These are phyloP conservation scores for Netelia melanura DNA, from an alignment of 2,888 invertebrate species.

Conservation along the genomic window DNA sequence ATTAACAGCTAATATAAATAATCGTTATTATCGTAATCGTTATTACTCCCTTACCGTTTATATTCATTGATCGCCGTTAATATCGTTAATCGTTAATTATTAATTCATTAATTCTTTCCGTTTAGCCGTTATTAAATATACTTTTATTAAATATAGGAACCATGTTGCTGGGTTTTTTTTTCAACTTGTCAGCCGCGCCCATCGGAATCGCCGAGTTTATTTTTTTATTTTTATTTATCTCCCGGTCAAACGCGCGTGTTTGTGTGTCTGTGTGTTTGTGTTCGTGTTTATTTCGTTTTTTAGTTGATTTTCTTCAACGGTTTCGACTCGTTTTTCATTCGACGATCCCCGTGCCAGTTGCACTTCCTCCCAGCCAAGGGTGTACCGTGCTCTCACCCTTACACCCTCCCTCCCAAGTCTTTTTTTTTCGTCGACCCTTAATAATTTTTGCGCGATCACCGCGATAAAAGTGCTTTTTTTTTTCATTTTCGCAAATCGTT, in stretches of 20 bases:
- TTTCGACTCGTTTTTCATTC: constrained; percentile 32
- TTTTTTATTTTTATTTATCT: neutral
- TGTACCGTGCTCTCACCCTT: constrained; percentile 70
- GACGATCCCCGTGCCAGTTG: constrained; percentile 48
- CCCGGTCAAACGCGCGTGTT: constrained; percentile 44
- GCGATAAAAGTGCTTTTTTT: constrained; percentile 18
- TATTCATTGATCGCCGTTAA: constrained; percentile 57
- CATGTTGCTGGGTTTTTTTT: constrained; percentile 83
- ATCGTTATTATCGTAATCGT: constrained; percentile 68
- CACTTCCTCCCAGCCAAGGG: constrained; percentile 66
- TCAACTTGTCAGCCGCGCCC: constrained; percentile 64
- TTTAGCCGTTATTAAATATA: constrained; percentile 81
- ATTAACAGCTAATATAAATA: constrained; percentile 70
- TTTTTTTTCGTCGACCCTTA: neutral
- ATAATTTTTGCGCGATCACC: constrained; percentile 26
- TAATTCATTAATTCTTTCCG: constrained; percentile 61
- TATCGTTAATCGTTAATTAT: constrained; percentile 59
- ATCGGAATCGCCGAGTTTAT: constrained; percentile 57
- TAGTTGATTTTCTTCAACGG: constrained; percentile 16
- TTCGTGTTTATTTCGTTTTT: constrained; percentile 40
- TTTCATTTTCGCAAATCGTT: constrained; percentile 20
- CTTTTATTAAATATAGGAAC: constrained; percentile 84
- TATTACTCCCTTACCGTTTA: constrained; percentile 68
- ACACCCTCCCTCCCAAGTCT: constrained; percentile 40
- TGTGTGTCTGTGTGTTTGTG: constrained; percentile 16